Percentiles rank a stretch among this genome's conserved stretches.
These are phyloP conservation scores for Euplagia quadripunctaria DNA, from an alignment of 2,888 invertebrate genomes.

Conservation along the genomic window DNA sequence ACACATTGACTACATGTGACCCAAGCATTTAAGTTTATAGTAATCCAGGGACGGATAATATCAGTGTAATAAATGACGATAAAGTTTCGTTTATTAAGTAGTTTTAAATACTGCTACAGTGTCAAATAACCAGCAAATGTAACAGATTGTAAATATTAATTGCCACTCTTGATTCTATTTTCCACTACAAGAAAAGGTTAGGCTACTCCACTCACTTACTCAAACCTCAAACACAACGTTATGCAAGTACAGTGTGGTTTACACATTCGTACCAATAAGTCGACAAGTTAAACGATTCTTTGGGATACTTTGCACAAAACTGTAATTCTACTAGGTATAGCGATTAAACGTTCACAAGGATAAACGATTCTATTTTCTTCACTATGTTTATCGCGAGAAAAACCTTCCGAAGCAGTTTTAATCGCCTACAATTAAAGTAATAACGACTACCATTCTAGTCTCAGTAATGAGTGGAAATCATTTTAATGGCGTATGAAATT, in stretches of 20 bases:
- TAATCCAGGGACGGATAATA: neutral
- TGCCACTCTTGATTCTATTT: too few relatives aligned
- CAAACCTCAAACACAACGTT: too few relatives aligned
- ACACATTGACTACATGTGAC: conserved; percentile 24
- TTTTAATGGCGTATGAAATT: conserved; percentile 48
- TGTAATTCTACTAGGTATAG: neutral
- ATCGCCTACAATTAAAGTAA: conserved; percentile 60
- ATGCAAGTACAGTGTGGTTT: neutral
- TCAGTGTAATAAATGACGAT: neutral
- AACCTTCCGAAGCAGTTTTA: conserved; percentile 40
- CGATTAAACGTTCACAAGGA: conserved; percentile 20
- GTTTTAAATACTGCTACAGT: neutral
- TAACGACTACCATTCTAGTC: conserved; percentile 47
- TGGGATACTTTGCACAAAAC: neutral
- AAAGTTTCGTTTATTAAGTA: neutral
- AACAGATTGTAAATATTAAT: too few relatives aligned
- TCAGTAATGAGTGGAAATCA: conserved; percentile 53
- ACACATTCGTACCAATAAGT: neutral
- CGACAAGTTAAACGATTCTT: neutral
- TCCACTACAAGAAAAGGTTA: neutral
- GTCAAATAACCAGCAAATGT: neutral
- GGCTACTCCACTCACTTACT: neutral
- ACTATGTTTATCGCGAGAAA: conserved; percentile 39
- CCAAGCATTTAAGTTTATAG: neutral
- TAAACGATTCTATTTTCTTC: conserved; percentile 30